Percentiles rank a stretch among this genome's conserved stretches.
Evolutionary conservation across 2,113 vertebrate species (phyloP).

Genomic region (Murina feae): DNA sequence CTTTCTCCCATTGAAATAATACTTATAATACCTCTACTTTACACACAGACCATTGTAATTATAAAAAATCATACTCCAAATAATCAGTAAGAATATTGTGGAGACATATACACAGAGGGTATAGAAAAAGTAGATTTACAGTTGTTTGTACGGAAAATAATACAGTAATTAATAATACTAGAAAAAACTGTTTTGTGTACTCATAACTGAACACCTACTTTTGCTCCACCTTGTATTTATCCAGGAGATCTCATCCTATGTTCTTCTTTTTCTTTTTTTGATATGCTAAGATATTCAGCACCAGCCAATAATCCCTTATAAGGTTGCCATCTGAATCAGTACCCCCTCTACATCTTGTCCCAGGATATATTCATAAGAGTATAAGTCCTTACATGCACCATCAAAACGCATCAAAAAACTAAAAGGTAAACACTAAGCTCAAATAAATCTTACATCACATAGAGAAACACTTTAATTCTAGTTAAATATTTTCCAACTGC

Average conservation of each 20-base stretch:
- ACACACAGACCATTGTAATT: neutral
- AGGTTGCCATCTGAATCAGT: neutral
- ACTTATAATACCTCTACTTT: neutral
- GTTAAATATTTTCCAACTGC: neutral
- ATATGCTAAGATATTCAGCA: neutral
- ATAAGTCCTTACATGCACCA: neutral
- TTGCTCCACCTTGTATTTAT: neutral
- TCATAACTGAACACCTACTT: neutral
- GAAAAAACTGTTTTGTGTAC: neutral
- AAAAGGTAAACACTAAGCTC: neutral
- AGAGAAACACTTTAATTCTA: slow-evolving; percentile 34
- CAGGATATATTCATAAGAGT: neutral
- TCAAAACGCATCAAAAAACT: neutral
- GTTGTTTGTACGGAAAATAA: neutral
- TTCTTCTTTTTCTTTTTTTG: neutral
- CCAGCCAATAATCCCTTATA: neutral
- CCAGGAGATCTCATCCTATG: neutral
- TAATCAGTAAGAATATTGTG: neutral
- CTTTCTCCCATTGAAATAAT: neutral
- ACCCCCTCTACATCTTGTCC: neutral
- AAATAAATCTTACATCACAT: neutral
- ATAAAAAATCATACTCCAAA: neutral
- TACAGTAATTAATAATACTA: neutral
- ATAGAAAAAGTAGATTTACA: neutral
- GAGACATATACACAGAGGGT: neutral